Evolutionary conservation across 1,140 invertebrate genomes (phyloP).

Genomic region (Schmidtea mediterranea): DNA sequence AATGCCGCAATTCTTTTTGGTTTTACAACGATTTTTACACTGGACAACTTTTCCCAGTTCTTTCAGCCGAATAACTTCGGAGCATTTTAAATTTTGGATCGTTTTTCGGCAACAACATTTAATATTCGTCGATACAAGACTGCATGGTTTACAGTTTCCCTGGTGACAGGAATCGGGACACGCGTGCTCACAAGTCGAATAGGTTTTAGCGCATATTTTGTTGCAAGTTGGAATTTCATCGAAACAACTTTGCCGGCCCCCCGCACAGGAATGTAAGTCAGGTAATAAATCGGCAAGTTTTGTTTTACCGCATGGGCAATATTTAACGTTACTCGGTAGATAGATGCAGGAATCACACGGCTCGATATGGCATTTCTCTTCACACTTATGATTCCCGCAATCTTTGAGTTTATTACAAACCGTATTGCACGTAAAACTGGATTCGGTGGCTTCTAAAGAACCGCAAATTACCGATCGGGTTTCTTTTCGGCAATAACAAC

Average conservation of each 20-base stretch:
- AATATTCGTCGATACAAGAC: neutral
- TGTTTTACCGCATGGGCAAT: slow-evolving; percentile 1
- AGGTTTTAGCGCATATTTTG: neutral
- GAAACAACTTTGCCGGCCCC: no score
- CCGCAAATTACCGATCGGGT: neutral
- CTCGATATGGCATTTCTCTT: no score
- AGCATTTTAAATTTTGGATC: neutral
- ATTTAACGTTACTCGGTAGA: no score
- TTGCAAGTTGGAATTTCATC: no score
- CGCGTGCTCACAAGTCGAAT: neutral
- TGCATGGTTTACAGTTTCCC: neutral
- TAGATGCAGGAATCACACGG: no score
- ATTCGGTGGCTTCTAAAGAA: neutral
- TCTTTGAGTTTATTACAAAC: no score
- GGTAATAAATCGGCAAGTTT: no score
- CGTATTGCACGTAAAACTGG: no score
- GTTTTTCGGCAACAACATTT: neutral
- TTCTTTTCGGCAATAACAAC: neutral
- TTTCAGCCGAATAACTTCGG: neutral
- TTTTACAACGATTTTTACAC: no score
- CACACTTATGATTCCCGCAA: no score
- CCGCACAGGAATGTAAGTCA: no score
- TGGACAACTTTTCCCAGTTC: no score
- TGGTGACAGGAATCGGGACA: neutral
- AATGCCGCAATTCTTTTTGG: neutral